These are phyloP conservation scores for Aphaenogaster ashmeadi DNA, from an alignment of 1,140 invertebrate genomes.

Conservation along the genomic window DNA sequence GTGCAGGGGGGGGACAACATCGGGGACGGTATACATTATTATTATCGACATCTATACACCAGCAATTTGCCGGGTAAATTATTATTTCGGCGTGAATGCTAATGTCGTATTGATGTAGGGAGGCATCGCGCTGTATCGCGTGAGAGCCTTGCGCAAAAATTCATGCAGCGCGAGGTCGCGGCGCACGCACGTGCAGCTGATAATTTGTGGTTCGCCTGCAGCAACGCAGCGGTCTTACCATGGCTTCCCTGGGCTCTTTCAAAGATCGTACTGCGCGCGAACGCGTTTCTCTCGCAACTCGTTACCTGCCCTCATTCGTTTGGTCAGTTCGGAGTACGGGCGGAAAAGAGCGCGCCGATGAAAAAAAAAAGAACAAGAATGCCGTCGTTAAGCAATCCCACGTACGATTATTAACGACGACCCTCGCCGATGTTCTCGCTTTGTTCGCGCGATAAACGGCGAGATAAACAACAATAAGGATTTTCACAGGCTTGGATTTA, in stretches of 20 bases:
- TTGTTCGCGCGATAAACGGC: not conserved
- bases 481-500: not conserved
- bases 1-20: slow-evolving; percentile 14
- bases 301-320: slow-evolving; percentile 29
- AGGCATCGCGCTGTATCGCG: slow-evolving; percentile 21
- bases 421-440: not conserved
- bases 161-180: slow-evolving; percentile 27
- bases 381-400: not conserved
- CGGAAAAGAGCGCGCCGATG: not conserved
- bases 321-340: not conserved
- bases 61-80: slow-evolving; percentile 52
- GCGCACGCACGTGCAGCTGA: slow-evolving; percentile 30
- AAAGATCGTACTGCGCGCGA: slow-evolving; percentile 14
- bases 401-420: slow-evolving; percentile 29
- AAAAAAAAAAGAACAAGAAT: not conserved
- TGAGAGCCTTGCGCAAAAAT: slow-evolving; percentile 49
- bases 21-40: slow-evolving; percentile 4
- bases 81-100: slow-evolving; percentile 47
- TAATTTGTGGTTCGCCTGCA: slow-evolving; percentile 56
- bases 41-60: slow-evolving; percentile 39
- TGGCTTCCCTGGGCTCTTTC: not conserved
- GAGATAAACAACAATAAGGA: not conserved
- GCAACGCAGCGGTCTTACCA: not conserved
- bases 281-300: slow-evolving; percentile 24
- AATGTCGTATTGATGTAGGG: slow-evolving; percentile 26